Conservation (phyloP, 2,888 invertebrate species). For the Mimumesa dahlbomi region DNA sequence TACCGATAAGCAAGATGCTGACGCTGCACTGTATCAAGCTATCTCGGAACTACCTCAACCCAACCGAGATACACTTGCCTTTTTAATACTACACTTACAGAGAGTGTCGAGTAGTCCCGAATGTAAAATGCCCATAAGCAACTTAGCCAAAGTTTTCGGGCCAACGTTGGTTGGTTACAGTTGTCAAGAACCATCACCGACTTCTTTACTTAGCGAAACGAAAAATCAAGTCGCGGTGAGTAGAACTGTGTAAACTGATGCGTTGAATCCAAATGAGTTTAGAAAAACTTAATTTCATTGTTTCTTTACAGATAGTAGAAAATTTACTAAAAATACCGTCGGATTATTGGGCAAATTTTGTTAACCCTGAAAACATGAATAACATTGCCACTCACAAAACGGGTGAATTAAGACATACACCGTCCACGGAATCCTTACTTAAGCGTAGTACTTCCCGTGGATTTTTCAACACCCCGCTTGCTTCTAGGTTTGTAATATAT, state of each 20-base stretch:
- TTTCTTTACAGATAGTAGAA: constrained; percentile 84
- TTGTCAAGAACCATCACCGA: constrained; percentile 86
- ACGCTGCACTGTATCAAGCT: constrained; percentile 86
- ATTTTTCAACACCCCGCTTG: constrained; percentile 76
- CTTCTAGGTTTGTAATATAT: constrained; percentile 68
- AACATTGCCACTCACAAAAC: constrained; percentile 72
- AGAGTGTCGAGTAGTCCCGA: constrained; percentile 90
- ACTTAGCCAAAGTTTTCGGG: constrained; percentile 95
- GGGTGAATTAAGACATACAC: constrained; percentile 75
- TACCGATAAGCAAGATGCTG: constrained; percentile 83
- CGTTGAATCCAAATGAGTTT: no score
- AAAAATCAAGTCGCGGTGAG: constrained; percentile 87
- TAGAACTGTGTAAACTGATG: constrained; percentile 29
- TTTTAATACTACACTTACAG: constrained; percentile 94
- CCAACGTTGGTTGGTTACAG: constrained; percentile 97
- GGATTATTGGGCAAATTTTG: constrained; percentile 89
- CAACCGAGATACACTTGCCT: constrained; percentile 97
- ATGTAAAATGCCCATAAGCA: constrained; percentile 95
- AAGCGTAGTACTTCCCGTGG: constrained; percentile 76
- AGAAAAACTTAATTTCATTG: background rate
- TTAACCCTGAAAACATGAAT: constrained; percentile 81
- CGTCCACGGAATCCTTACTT: constrained; percentile 78
- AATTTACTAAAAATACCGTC: constrained; percentile 86
- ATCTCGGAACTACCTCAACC: constrained; percentile 93
- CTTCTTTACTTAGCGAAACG: constrained; percentile 89